phyloP scores from a whole-genome alignment of 92 coral and sea anemone genomes.

The Paramuricea clavata region DNA sequence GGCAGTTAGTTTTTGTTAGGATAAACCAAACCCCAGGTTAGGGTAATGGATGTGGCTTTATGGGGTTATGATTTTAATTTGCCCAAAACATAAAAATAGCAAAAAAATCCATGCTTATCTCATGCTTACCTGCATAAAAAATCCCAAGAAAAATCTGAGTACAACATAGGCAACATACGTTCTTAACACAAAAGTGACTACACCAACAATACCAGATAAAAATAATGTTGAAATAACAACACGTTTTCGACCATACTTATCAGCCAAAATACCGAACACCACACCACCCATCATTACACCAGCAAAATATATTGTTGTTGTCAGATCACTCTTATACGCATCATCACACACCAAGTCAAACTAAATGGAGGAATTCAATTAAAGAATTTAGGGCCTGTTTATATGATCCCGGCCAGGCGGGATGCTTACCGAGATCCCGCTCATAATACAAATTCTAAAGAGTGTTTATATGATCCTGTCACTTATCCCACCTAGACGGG shows the following conservation, averaged over 20 bases:
- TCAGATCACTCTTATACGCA: constrained; percentile 27
- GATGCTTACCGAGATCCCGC: too few species aligned
- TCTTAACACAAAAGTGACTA: constrained; percentile 10
- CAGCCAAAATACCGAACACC: constrained; percentile 14
- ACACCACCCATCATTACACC: constrained; percentile 28
- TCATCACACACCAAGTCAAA: constrained; percentile 32
- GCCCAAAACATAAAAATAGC: background rate
- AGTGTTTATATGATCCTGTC: too few species aligned
- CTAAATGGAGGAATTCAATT: background rate
- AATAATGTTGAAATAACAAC: background rate
- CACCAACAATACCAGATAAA: constrained; percentile 20
- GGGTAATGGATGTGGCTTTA: too few species aligned
- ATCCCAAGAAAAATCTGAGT: constrained; percentile 25
- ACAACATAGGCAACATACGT: background rate
- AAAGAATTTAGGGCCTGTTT: too few species aligned
- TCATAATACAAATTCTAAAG: too few species aligned
- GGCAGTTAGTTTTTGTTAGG: too few species aligned
- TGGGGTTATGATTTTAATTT: too few species aligned
- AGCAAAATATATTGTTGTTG: constrained; percentile 28
- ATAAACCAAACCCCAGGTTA: too few species aligned
- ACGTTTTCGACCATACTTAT: constrained; percentile 39
- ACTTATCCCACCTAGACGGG: too few species aligned
- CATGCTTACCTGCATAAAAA: constrained; percentile 29
- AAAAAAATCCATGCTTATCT: background rate
- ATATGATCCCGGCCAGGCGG: too few species aligned